Evolutionary conservation across 2,113 vertebrate genomes (phyloP).

Genomic region (Aldabrachelys gigantea): DNA sequence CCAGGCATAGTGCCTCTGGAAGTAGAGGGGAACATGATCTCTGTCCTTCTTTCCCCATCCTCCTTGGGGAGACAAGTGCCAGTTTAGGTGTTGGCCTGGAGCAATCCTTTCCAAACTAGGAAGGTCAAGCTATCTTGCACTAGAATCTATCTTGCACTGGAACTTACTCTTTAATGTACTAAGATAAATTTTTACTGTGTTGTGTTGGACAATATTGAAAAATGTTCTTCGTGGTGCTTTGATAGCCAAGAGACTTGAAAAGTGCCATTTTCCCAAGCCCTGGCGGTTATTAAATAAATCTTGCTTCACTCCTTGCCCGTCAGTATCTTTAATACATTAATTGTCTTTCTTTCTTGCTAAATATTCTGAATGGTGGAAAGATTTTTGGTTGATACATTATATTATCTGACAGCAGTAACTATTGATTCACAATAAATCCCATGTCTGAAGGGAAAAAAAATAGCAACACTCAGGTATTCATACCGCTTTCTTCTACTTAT

Average conservation of each 20-base stretch:
- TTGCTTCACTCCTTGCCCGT: not conserved
- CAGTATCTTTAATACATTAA: not conserved
- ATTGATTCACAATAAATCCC: accelerated
- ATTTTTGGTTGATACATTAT: not conserved
- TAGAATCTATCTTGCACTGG: not conserved
- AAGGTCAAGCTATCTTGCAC: not conserved
- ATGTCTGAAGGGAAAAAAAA: accelerated
- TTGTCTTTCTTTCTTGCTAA: not conserved
- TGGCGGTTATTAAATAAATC: not conserved
- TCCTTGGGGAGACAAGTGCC: not conserved
- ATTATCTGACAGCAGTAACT: not conserved
- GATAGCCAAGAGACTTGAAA: not conserved
- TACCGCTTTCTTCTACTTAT: no score
- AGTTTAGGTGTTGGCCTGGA: not conserved
- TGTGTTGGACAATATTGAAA: not conserved
- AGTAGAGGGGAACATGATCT: accelerated
- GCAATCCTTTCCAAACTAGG: not conserved
- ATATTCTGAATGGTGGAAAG: not conserved
- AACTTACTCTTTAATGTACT: not conserved
- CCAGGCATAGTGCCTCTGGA: not conserved
- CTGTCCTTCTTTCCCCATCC: not conserved
- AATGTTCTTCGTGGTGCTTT: not conserved
- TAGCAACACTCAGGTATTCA: accelerated
- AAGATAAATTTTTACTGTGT: not conserved
- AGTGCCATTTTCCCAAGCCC: not conserved